phyloP scores from a whole-genome alignment of 2,888 invertebrate species.

The Cataglyphis livida region DNA sequence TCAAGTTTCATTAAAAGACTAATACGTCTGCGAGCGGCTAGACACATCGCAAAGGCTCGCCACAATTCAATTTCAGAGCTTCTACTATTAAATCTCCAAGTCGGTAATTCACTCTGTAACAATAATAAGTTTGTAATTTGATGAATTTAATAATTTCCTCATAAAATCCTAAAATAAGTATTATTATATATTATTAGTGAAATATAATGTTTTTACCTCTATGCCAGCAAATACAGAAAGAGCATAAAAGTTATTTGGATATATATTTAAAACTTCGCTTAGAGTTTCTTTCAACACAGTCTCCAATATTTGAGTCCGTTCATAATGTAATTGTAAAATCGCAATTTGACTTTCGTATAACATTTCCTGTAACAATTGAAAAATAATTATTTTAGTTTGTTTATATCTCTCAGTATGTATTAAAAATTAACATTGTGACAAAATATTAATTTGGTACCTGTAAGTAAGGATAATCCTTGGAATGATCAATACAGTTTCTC shows the following conservation, averaged over 20 bases:
- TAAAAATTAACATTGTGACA: background rate
- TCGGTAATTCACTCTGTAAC: constrained; percentile 85
- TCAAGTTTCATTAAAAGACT: constrained; percentile 10
- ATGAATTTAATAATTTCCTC: constrained; percentile 38
- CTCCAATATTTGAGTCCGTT: constrained; percentile 59
- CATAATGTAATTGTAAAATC: constrained; percentile 77
- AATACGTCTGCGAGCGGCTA: constrained; percentile 78
- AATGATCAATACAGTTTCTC: constrained; percentile 77
- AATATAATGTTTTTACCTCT: constrained; percentile 81
- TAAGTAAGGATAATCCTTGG: constrained; percentile 69
- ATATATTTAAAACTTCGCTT: constrained; percentile 80
- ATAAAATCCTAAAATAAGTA: constrained; percentile 18
- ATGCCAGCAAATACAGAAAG: constrained; percentile 86
- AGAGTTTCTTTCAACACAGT: constrained; percentile 70
- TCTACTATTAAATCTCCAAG: constrained; percentile 87
- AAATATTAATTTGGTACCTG: constrained; percentile 71
- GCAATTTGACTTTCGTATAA: constrained; percentile 85
- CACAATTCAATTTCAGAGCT: constrained; percentile 73
- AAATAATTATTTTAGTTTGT: constrained; percentile 30
- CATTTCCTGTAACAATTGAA: constrained; percentile 83
- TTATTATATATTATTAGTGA: constrained; percentile 18
- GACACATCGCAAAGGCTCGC: constrained; percentile 78
- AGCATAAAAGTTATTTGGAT: constrained; percentile 88
- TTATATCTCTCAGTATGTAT: background rate
- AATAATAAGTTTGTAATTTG: constrained; percentile 7